phyloP scores from a whole-genome alignment of 2,113 vertebrate genomes.

The Oxyura jamaicensis region DNA sequence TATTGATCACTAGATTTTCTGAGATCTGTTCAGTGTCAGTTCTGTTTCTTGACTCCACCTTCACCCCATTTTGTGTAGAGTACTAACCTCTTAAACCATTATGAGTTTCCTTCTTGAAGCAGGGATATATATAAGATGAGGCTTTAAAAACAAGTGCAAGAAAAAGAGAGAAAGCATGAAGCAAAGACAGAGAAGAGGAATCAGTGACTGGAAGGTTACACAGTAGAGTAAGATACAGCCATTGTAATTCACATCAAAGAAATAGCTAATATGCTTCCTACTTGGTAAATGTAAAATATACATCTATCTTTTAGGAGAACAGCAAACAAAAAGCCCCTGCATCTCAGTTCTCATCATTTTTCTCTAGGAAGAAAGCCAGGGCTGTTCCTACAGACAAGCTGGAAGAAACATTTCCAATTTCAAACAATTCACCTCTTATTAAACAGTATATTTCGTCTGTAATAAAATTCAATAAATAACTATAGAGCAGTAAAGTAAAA shows the following conservation, averaged over 20 bases:
- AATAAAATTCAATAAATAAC: constrained; percentile 1
- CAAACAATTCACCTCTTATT: not conserved
- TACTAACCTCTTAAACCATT: not conserved
- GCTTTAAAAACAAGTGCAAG: not conserved
- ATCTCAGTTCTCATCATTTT: not conserved
- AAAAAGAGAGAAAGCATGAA: not conserved
- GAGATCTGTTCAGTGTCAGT: not conserved
- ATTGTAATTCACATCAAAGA: not conserved
- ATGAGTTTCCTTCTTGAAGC: not conserved
- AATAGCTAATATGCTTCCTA: not conserved
- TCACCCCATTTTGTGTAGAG: not conserved
- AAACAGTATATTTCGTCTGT: constrained; percentile 19
- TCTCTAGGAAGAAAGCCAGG: not conserved
- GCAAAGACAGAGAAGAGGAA: not conserved
- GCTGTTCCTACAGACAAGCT: not conserved
- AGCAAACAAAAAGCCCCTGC: not conserved
- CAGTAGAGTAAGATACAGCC: not conserved
- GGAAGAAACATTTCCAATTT: not conserved
- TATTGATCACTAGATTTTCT: not conserved
- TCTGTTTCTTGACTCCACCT: not conserved
- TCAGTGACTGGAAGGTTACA: not conserved
- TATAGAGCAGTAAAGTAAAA: not conserved
- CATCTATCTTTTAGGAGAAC: not conserved
- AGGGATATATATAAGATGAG: not conserved
- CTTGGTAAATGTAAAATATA: not conserved